Evolutionary conservation across 2,888 invertebrate genomes (phyloP), one percentile per base, ranked within the genome.

Genomic region (Aromia moschata): DNA sequence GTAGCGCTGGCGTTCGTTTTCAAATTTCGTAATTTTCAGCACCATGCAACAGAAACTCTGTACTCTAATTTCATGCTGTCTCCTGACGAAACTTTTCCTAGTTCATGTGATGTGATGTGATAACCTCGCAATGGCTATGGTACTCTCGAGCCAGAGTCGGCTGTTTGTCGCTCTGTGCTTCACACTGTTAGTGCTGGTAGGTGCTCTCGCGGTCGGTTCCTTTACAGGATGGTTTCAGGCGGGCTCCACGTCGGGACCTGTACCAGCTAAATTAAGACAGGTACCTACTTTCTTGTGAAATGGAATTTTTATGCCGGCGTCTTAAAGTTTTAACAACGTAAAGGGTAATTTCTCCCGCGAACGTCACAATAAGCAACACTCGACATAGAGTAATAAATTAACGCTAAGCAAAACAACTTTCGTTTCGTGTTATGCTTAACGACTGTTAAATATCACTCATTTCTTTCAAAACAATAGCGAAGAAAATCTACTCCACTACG

Each of bases 151-250:
- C 77, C 86, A 86, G 85, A 82, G 84, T 83, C 79, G 84, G 65
- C 76, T 87, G 71, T 83, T 87, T 69, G 84, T 84, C 70, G 84
- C 85, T 67, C 80, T 87, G 72, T 81, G 81, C 71, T 82, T 87
- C 68, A 80, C 84, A 52, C 81, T 86, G 69, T 81, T 86, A 73
- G 79, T 85, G 67, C 77, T 86, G 70, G 85, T 85, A 51, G 82
- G 84, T 69, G 84, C 84, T 60, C 78, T 86, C 43, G 84, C 85
- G 45, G 83, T 85, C 62, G 85, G 85, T 68, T 85, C 85, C 45
- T 81, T 86, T 36, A 83, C 86, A 67, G 87, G 87, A 67, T 87
- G 87, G 86, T 87, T 87, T 74, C 83, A 84, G 65, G 81, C 83
- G 52, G 81, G 82, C 70, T 80, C 81, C 47, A 78, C 79, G 69